Percentiles rank a stretch among this genome's conserved stretches.
Conservation (phyloP, 2,797 vertebrate genomes). For the Muscicapa comitata region DNA sequence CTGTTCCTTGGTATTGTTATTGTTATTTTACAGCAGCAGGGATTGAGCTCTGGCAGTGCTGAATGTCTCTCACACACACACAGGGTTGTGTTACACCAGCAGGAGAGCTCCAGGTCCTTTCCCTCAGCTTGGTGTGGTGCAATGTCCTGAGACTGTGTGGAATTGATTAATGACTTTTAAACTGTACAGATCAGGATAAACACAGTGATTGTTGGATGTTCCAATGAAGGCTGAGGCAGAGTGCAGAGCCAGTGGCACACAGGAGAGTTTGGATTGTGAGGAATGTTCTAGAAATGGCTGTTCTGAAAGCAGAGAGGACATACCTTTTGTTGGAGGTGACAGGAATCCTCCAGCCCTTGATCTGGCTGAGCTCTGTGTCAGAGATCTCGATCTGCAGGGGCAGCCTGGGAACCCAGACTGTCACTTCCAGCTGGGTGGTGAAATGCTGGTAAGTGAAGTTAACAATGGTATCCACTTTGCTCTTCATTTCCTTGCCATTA, state of each 20-base stretch:
- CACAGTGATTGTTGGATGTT: neutral
- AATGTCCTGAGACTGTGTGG: neutral
- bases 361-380: slow-evolving; percentile 92
- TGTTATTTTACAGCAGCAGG: neutral
- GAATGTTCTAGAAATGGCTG: neutral
- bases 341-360: slow-evolving; percentile 95
- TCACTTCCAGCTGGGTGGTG: slow-evolving; percentile 87
- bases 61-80: too few relatives aligned
- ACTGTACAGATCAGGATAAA: neutral
- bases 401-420: slow-evolving; percentile 89
- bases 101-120: neutral
- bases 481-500: slow-evolving; percentile 94
- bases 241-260: neutral
- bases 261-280: neutral
- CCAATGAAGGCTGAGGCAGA: neutral
- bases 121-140: neutral
- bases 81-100: accelerated
- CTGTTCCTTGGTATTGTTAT: neutral
- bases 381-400: slow-evolving; percentile 95
- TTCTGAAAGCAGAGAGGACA: neutral
- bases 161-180: neutral
- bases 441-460: slow-evolving; percentile 95
- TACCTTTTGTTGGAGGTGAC: slow-evolving; percentile 89
- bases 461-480: slow-evolving; percentile 85
- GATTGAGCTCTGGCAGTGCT: neutral